These are phyloP conservation scores for Leucophenga maculata DNA, from an alignment of 2,888 invertebrate genomes.

Conservation along the genomic window DNA sequence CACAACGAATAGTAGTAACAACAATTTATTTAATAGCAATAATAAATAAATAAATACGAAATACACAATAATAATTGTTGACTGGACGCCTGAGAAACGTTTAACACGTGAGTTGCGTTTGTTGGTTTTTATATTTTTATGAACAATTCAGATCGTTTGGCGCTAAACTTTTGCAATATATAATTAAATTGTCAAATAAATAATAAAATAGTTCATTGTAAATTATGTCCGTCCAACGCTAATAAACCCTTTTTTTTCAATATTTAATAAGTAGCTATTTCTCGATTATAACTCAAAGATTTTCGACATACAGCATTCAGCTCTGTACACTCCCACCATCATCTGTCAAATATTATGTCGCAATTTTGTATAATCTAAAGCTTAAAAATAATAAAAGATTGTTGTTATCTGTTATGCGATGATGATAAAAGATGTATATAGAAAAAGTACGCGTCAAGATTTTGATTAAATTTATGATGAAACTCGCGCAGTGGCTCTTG, in stretches of 20 bases:
- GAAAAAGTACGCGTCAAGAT: constrained; percentile 37
- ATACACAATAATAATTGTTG: constrained; percentile 6
- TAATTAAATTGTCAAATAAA: background rate
- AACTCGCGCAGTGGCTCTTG: no score
- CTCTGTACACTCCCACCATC: no score
- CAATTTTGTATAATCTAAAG: constrained; percentile 44
- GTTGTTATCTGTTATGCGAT: constrained; percentile 26
- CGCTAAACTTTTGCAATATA: background rate
- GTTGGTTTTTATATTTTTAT: no score
- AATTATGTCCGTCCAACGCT: no score
- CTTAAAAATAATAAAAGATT: constrained; percentile 31
- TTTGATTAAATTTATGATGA: constrained; percentile 62
- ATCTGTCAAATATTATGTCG: constrained; percentile 6
- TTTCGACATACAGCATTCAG: no score
- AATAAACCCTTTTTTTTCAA: no score
- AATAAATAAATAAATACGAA: no score
- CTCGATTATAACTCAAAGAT: no score
- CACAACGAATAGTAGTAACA: background rate
- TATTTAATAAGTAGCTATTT: no score
- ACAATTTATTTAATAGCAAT: constrained; percentile 2
- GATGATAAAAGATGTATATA: background rate
- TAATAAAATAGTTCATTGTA: background rate
- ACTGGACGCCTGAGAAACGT: background rate
- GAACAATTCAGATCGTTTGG: no score
- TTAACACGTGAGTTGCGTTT: constrained; percentile 14